Evolutionary conservation across 2,888 invertebrate genomes (phyloP).

Genomic region (Matsumyia berberina): DNA sequence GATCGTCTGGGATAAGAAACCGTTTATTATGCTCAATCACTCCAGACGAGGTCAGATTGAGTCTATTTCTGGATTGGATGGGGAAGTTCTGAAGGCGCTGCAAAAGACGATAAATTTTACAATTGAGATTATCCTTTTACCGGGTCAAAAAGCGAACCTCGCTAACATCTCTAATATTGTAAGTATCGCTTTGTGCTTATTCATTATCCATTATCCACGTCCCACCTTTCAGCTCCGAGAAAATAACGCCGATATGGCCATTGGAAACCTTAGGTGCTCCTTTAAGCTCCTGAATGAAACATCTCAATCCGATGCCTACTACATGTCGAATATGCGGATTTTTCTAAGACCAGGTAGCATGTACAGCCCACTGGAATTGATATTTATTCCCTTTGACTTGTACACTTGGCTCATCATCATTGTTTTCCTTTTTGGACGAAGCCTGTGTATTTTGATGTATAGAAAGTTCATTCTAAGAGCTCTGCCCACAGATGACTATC

Average conservation of each 20-base stretch:
- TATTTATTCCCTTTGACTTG: background rate
- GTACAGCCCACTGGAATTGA: background rate
- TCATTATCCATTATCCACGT: too few relatives aligned
- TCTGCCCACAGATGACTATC: background rate
- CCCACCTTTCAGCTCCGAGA: background rate
- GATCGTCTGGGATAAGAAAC: slow-evolving; percentile 77
- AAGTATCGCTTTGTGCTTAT: too few relatives aligned
- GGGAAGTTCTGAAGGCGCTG: background rate
- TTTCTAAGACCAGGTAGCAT: background rate
- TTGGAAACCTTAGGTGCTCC: slow-evolving; percentile 2
- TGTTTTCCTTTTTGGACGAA: background rate
- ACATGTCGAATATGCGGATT: background rate
- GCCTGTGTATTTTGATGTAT: background rate
- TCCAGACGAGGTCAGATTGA: background rate
- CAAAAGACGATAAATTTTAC: background rate
- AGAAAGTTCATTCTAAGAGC: background rate
- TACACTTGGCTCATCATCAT: background rate
- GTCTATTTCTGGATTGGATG: background rate
- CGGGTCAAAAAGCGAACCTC: too few relatives aligned
- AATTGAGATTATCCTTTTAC: background rate
- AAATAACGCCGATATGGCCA: background rate
- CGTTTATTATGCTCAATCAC: slow-evolving; percentile 71
- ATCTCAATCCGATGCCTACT: background rate
- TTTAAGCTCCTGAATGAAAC: background rate
- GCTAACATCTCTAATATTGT: background rate